A percentile compares a stretch with the other conserved stretches of the same genome.
Conservation (phyloP, 2,888 invertebrate genomes). For the Yponomeuta plumbellus region DNA sequence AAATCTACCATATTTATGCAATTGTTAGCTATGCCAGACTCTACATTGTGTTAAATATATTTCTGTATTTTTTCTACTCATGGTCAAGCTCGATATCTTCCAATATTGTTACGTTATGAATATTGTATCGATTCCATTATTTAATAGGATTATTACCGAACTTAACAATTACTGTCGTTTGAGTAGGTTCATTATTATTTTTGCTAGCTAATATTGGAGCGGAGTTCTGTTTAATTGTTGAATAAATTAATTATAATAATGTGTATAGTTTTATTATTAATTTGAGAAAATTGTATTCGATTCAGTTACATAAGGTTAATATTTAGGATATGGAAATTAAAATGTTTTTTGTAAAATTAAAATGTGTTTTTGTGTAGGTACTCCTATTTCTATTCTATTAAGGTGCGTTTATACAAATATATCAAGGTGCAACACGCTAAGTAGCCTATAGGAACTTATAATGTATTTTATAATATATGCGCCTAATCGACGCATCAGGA, state of each 20-base stretch:
- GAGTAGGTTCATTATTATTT: conserved; percentile 16
- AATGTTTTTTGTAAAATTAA: background rate
- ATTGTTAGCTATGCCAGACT: too few species aligned
- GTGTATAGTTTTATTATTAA: conserved; percentile 18
- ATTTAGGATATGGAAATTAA: conserved; percentile 12
- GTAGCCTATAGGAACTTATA: too few species aligned
- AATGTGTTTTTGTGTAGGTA: too few species aligned
- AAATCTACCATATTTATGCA: too few species aligned
- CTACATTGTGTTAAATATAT: too few species aligned
- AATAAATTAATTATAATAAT: conserved; percentile 13
- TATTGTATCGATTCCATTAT: background rate
- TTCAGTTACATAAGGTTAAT: conserved; percentile 20
- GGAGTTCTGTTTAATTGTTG: conserved; percentile 12
- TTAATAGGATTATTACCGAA: background rate
- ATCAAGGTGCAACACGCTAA: too few species aligned
- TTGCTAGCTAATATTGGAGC: conserved; percentile 15
- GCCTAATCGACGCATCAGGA: too few species aligned
- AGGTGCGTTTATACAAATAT: too few species aligned
- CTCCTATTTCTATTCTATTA: too few species aligned
- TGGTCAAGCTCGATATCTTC: background rate
- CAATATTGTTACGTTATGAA: background rate
- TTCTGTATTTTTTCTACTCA: conserved; percentile 11
- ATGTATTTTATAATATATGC: too few species aligned
- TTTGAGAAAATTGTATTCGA: conserved; percentile 22
- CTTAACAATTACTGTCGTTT: background rate